These are phyloP conservation scores for Otocyon megalotis DNA, from an alignment of 2,113 vertebrate species.

Conservation along the genomic window DNA sequence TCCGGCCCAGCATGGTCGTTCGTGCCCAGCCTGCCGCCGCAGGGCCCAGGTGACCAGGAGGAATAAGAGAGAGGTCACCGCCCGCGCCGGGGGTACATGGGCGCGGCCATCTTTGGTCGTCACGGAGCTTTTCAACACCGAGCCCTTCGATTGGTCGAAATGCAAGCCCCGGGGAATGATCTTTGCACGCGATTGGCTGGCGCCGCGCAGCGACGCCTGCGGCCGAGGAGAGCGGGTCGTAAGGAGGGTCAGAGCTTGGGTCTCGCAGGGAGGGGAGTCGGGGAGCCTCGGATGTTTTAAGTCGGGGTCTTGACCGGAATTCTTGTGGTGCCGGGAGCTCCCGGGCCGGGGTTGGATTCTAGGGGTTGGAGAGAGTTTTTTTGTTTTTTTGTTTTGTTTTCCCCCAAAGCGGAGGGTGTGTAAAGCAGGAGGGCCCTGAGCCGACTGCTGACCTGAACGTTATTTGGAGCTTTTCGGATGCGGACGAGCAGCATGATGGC, in stretches of 20 bases:
- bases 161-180: background rate
- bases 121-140: conserved; percentile 49
- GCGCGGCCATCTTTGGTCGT: conserved; percentile 85
- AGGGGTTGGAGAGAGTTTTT: background rate
- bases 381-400: background rate
- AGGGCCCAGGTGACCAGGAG: fast-evolving
- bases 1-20: conserved; percentile 89
- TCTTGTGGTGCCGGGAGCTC: fast-evolving
- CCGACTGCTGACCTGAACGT: background rate
- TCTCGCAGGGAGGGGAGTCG: background rate
- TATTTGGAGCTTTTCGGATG: background rate
- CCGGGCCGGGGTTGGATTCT: background rate
- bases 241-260: background rate
- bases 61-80: background rate
- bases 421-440: background rate
- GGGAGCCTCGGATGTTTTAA: fast-evolving
- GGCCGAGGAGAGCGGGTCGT: fast-evolving
- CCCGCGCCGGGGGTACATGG: fast-evolving
- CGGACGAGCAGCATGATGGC: background rate
- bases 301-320: background rate
- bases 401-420: background rate
- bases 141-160: conserved; percentile 87
- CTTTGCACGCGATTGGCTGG: conserved; percentile 85
- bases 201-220: fast-evolving
- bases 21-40: background rate